Evolutionary conservation across 2,888 invertebrate genomes (phyloP).

Genomic region (Barypeithes pellucidus): DNA sequence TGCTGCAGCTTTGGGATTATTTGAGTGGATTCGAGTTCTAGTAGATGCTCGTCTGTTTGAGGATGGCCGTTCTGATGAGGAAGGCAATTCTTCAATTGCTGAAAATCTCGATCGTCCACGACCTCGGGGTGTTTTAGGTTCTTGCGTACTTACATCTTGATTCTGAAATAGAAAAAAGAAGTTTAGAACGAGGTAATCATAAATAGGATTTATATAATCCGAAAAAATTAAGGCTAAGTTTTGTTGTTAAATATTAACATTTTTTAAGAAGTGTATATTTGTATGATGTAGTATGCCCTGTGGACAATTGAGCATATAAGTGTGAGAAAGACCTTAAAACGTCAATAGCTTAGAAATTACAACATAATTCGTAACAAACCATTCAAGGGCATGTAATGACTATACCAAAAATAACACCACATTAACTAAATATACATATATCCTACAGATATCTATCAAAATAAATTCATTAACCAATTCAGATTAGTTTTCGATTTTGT

Average conservation of each 20-base stretch:
- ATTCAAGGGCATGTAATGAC: slow-evolving; percentile 5
- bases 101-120: slow-evolving; percentile 67
- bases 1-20: slow-evolving; percentile 53
- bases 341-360: not conserved
- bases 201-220: no score
- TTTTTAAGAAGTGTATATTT: no score
- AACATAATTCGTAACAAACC: not conserved
- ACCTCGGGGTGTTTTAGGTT: slow-evolving; percentile 58
- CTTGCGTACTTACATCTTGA: slow-evolving; percentile 58
- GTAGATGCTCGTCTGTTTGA: slow-evolving; percentile 55
- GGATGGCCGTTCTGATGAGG: slow-evolving; percentile 54
- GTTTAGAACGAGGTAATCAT: not conserved
- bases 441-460: slow-evolving; percentile 4
- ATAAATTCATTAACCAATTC: slow-evolving; percentile 36
- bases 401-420: not conserved
- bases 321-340: not conserved
- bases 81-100: slow-evolving; percentile 62
- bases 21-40: slow-evolving; percentile 58
- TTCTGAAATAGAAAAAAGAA: slow-evolving; percentile 57
- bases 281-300: no score
- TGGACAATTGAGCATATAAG: no score
- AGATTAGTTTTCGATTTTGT: slow-evolving; percentile 35
- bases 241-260: no score
- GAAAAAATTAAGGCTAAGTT: no score
- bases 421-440: not conserved